Conservation (phyloP, 92 coral and sea anemone genomes). For the Desmophyllum pertusum region DNA sequence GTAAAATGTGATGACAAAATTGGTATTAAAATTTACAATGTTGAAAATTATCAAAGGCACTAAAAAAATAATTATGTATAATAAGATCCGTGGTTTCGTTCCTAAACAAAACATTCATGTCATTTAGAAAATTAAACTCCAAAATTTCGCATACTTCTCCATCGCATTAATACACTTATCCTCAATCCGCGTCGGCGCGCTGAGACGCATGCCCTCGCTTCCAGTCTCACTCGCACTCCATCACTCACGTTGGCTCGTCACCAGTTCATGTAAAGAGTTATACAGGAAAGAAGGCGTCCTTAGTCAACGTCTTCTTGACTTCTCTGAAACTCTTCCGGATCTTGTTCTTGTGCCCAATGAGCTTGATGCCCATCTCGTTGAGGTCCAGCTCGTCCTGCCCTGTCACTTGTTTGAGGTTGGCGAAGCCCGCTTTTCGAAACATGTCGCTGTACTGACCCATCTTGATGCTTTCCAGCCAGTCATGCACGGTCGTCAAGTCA, state of each 20-base stretch:
- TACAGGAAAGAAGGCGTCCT: neutral
- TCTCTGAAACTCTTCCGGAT: slow-evolving; percentile 85
- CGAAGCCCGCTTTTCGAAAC: slow-evolving; percentile 80
- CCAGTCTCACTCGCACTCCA: neutral
- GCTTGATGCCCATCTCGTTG: slow-evolving; percentile 78
- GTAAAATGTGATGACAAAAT: neutral
- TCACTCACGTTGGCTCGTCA: neutral
- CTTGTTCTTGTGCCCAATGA: slow-evolving; percentile 94
- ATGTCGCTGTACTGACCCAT: slow-evolving; percentile 78
- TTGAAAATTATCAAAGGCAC: neutral
- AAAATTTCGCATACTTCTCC: neutral
- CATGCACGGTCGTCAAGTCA: slow-evolving; percentile 60
- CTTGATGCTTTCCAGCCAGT: slow-evolving; percentile 92
- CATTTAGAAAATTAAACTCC: neutral
- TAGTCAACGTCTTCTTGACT: slow-evolving; percentile 51
- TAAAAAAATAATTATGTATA: neutral
- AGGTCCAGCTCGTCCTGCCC: slow-evolving; percentile 79
- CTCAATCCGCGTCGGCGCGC: neutral
- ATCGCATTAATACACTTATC: neutral
- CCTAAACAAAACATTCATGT: neutral
- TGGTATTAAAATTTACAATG: neutral
- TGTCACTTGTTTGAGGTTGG: slow-evolving; percentile 62
- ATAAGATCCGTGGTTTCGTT: neutral
- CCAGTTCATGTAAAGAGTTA: neutral
- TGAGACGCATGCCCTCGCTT: neutral